Conservation (phyloP, 2,797 vertebrate genomes). For the Silurus lanzhouensis region DNA sequence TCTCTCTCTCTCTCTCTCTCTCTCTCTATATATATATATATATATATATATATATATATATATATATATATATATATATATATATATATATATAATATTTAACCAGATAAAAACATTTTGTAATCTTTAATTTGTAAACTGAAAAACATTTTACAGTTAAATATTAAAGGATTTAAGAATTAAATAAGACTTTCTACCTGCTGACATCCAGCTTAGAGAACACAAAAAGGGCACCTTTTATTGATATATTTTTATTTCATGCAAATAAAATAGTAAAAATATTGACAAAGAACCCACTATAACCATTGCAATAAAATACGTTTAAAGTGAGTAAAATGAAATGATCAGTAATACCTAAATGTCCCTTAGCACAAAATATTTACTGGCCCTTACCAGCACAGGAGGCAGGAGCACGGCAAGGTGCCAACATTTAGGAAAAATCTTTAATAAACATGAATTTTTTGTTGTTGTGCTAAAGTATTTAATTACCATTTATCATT, state of each 20-base stretch:
- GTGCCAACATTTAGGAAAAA: not conserved
- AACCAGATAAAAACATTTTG: too few species aligned
- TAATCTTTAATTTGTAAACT: not conserved
- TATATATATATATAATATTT: too few species aligned
- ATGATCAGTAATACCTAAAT: not conserved
- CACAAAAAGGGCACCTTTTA: not conserved
- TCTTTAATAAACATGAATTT: not conserved
- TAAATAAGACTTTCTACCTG: not conserved
- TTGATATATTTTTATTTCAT: not conserved
- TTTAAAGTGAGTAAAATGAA: not conserved
- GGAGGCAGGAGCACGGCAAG: not conserved
- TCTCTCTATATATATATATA: too few species aligned
- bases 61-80: too few species aligned
- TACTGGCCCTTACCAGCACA: not conserved
- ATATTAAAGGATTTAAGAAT: conserved; percentile 5
- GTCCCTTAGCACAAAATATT: not conserved
- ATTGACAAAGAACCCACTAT: not conserved
- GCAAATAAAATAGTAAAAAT: not conserved
- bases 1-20: too few species aligned
- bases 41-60: too few species aligned
- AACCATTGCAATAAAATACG: not conserved
- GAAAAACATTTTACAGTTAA: not conserved
- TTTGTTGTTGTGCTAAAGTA: too few species aligned
- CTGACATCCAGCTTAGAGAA: not conserved
- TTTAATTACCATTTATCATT: not conserved